Base-by-base conservation (phyloP, 2,113 vertebrate genomes). In the Hypomesus transpacificus region DNA sequence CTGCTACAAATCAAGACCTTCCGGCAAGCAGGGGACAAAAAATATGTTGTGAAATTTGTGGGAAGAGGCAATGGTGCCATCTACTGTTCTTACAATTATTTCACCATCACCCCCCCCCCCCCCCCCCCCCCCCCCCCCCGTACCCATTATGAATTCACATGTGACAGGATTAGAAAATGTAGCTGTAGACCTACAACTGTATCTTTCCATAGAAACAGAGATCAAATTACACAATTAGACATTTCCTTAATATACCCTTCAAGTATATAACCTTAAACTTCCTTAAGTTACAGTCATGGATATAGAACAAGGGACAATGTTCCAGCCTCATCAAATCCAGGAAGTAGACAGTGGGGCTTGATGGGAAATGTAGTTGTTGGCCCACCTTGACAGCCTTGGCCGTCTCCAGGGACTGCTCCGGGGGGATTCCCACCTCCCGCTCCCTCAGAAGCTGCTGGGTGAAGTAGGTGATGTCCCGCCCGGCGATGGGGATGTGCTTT, bases 401-500 rank as follows among this genome's bases (percentile, higher is more conserved):
- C 3, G 97, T 99, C 92, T 99, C 97, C 90, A 99, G 87, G 9
- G 97, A 99, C 82, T 99, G 97, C 61, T 99, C 97, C 1, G 97
- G 96, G 17, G 97, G 97, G 80, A 99, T 98, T 86, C 97, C 97
- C 90, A 98, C 95, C 94, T 99, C 97, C 79, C 97, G 83, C 71
- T 99, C 97, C 82, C 97, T 91, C 84, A 98, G 87, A 69, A 99
- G 84, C 82, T 99, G 97, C 90, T 99, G 96, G 84, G 96, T 99
- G 90, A 99, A 99, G 87, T 96, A 99, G 2, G 97, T 99, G 90
- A 99, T 99, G 91, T 99, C 97, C 77, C 97, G 90, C 24, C 97
- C 97, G 1, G 97, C 96, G 50, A 99, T 99, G 84, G 97, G 97
- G 89, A 99, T 98, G 94, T 99, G 97, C 86, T 99, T 99, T 89